phyloP scores from a whole-genome alignment of 2,113 vertebrate species.

The Zingel zingel region DNA sequence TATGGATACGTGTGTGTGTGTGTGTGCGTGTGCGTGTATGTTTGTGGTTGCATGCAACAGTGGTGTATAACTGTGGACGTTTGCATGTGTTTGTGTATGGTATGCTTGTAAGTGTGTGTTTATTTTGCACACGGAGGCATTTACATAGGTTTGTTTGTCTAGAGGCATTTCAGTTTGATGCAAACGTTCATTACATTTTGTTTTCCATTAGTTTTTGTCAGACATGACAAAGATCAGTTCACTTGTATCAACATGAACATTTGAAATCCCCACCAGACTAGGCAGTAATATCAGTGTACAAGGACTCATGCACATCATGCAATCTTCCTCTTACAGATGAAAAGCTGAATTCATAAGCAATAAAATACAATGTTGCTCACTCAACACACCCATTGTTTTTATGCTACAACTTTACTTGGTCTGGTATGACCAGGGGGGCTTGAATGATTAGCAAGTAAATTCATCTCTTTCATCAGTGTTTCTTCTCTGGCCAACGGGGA shows the following conservation, averaged over 20 bases:
- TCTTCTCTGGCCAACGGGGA: too few species aligned
- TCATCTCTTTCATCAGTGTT: too few species aligned
- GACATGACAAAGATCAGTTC: background rate
- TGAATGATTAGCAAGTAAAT: too few species aligned
- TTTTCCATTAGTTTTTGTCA: background rate
- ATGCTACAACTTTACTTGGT: too few species aligned
- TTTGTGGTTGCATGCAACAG: slow-evolving; percentile 10
- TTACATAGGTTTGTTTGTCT: background rate
- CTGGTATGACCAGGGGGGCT: too few species aligned
- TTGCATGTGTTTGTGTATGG: background rate
- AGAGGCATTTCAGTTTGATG: background rate
- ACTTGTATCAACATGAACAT: background rate
- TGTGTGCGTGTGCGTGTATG: background rate
- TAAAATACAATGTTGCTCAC: background rate
- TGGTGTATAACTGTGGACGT: background rate
- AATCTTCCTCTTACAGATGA: background rate
- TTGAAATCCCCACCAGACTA: background rate
- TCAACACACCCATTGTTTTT: too few species aligned
- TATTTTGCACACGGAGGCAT: background rate
- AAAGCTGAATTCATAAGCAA: background rate
- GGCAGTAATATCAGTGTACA: background rate
- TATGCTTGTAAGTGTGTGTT: background rate
- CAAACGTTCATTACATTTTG: background rate
- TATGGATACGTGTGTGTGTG: slow-evolving; percentile 12
- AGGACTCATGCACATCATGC: background rate